Percentiles rank a stretch among this genome's conserved stretches.
These are phyloP conservation scores for Oryzias celebensis DNA, from an alignment of 2,113 vertebrate genomes.

Conservation along the genomic window DNA sequence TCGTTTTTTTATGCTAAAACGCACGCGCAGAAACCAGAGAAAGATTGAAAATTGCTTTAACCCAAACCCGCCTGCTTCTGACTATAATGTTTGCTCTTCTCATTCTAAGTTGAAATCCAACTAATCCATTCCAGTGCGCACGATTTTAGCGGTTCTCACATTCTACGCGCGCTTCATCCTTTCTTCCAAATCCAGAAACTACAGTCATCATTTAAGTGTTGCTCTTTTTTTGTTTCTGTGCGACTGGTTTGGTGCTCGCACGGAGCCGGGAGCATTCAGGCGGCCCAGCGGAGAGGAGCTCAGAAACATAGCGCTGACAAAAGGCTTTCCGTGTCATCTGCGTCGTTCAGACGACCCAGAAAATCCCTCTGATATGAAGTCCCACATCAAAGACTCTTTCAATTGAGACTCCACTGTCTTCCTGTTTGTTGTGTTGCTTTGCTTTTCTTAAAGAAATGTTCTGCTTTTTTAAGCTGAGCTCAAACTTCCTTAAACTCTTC, in stretches of 20 bases:
- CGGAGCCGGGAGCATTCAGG: conserved; percentile 77
- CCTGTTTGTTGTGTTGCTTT: conserved; percentile 64
- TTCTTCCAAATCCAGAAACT: conserved; percentile 3
- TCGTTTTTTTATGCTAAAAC: conserved; percentile 22
- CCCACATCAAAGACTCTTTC: conserved; percentile 96
- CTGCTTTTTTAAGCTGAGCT: no score
- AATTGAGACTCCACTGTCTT: conserved; percentile 94
- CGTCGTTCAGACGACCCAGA: conserved; percentile 94
- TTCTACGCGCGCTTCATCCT: background rate
- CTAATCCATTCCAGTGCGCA: conserved; percentile 6
- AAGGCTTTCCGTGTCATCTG: conserved; percentile 95
- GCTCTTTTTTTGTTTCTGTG: conserved; percentile 48
- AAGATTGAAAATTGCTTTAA: background rate
- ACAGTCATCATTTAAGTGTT: conserved; percentile 31
- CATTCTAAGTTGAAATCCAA: conserved; percentile 31
- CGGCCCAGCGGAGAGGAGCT: conserved; percentile 89
- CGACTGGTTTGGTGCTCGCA: conserved; percentile 73
- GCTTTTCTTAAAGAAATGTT: background rate
- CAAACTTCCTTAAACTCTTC: no score
- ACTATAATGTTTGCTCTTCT: conserved; percentile 34
- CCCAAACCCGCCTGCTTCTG: conserved; percentile 5
- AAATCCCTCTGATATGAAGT: conserved; percentile 97
- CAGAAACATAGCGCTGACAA: conserved; percentile 91
- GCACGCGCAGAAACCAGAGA: background rate
- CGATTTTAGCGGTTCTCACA: background rate